Conservation (phyloP, 2,113 vertebrate species). For the Tragelaphus scriptus region DNA sequence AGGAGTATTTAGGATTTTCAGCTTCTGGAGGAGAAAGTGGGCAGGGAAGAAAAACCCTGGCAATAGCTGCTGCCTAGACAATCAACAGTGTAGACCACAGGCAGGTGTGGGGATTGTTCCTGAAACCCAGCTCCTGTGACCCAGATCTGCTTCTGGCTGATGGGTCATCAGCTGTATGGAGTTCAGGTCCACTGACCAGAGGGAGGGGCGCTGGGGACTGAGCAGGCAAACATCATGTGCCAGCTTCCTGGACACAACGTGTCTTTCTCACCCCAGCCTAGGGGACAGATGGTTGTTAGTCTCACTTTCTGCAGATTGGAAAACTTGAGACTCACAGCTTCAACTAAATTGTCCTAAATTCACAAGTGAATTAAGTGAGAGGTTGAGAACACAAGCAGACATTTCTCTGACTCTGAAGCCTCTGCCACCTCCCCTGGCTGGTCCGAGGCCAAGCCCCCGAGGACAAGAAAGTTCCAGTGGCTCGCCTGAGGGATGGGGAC, state of each 20-base stretch:
- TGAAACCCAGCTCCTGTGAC: no score
- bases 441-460: rapidly evolving
- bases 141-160: background rate
- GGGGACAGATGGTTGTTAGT: rapidly evolving
- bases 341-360: background rate
- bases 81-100: rapidly evolving
- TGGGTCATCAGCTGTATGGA: background rate
- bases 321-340: background rate
- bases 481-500: background rate
- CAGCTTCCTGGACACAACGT: rapidly evolving
- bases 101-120: background rate
- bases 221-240: rapidly evolving
- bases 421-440: background rate
- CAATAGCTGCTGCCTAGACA: no score
- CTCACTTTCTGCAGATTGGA: background rate
- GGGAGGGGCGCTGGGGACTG: rapidly evolving
- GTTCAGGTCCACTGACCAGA: background rate
- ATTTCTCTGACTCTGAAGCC: background rate
- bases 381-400: background rate
- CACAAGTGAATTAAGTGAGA: no score
- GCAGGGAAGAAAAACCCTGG: background rate
- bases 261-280: rapidly evolving
- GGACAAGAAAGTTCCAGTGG: background rate
- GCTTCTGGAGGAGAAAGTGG: background rate
- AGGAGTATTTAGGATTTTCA: no score